Conservation (phyloP, 92 coral and sea anemone species). For the Desmophyllum pertusum region DNA sequence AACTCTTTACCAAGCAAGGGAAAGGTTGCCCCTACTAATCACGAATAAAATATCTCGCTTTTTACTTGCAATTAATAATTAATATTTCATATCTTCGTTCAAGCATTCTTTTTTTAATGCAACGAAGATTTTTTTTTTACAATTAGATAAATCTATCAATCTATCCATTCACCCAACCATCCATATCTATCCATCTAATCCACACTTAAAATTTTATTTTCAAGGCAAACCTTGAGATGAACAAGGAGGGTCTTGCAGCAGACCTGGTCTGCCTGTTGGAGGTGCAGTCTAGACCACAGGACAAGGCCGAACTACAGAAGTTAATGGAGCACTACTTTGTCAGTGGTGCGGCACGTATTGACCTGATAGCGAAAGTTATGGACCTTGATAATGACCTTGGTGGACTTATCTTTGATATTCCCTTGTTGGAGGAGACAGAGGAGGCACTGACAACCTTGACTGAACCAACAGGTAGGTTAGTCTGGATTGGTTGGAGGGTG, state of each 20-base stretch:
- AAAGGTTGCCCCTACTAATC: too few relatives aligned
- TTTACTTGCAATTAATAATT: too few relatives aligned
- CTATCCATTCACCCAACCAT: too few relatives aligned
- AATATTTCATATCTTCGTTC: too few relatives aligned
- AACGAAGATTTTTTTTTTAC: not conserved
- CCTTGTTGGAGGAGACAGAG: not conserved
- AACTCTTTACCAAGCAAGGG: too few relatives aligned
- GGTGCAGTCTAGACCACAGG: not conserved
- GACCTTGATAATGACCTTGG: not conserved
- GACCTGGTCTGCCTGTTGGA: not conserved
- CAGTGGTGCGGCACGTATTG: not conserved
- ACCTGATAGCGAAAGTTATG: not conserved
- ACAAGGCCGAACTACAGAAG: not conserved
- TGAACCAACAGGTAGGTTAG: not conserved
- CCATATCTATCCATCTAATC: too few relatives aligned
- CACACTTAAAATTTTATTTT: too few relatives aligned
- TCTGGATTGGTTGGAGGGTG: too few relatives aligned
- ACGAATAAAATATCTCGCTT: too few relatives aligned
- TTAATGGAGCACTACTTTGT: not conserved
- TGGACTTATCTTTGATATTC: not conserved
- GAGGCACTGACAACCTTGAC: not conserved
- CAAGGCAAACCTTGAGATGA: not conserved
- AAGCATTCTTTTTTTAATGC: too few relatives aligned
- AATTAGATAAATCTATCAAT: not conserved
- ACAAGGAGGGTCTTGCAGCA: not conserved